Evolutionary conservation across 64 coral and sea anemone species (phyloP).

Genomic region (Pachyseris speciosa): DNA sequence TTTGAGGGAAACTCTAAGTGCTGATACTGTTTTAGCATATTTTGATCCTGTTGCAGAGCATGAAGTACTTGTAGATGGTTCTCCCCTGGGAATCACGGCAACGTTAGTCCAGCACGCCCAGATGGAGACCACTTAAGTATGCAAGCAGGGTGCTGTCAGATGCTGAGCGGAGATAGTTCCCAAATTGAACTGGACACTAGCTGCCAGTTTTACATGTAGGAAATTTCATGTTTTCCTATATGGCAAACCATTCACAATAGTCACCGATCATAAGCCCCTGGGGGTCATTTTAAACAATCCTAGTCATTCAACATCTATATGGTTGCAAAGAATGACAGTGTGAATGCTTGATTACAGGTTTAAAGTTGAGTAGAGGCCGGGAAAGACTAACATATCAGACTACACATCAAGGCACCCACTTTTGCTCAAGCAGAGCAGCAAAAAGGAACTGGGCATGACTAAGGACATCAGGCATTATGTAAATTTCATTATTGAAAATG

Average conservation of each 20-base stretch:
- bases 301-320: slow-evolving; percentile 1
- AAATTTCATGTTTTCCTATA: slow-evolving; percentile 39
- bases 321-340: slow-evolving; percentile 21
- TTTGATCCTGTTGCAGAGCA: slow-evolving; percentile 31
- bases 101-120: neutral
- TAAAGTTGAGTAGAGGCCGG: slow-evolving; percentile 36
- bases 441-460: slow-evolving; percentile 12
- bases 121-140: slow-evolving; percentile 14
- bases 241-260: slow-evolving; percentile 18
- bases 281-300: slow-evolving; percentile 41
- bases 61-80: slow-evolving; percentile 39
- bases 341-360: slow-evolving; percentile 32
- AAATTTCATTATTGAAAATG: neutral
- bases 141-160: slow-evolving; percentile 19
- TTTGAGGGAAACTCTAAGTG: neutral
- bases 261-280: slow-evolving; percentile 15
- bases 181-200: slow-evolving; percentile 47
- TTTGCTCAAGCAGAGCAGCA: neutral
- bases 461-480: slow-evolving; percentile 20
- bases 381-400: slow-evolving; percentile 32
- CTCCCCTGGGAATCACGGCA: slow-evolving; percentile 27
- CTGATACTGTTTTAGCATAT: neutral
- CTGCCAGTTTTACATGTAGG: slow-evolving; percentile 15
- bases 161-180: neutral
- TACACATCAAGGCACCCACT: slow-evolving; percentile 26